A percentile compares a stretch with the other conserved stretches of the same genome.
phyloP scores from a whole-genome alignment of 2,797 vertebrate genomes.

The Bradypus variegatus region DNA sequence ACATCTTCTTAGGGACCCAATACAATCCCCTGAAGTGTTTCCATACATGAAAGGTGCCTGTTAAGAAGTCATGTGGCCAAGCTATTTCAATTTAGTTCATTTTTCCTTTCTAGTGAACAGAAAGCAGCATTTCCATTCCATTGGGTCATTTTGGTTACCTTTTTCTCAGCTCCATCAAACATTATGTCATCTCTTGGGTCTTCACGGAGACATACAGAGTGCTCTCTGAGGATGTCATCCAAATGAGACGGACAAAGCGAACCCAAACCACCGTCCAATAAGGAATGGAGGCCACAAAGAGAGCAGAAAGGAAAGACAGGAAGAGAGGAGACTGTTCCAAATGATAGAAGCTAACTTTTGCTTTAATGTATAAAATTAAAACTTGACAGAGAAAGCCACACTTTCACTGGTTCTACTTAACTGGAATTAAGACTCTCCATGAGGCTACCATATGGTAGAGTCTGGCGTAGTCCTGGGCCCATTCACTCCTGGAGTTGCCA shows the following conservation, averaged over 20 bases:
- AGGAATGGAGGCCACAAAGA: neutral
- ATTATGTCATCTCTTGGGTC: neutral
- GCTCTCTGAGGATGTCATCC: conserved; percentile 8
- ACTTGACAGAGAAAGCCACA: neutral
- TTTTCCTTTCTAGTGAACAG: neutral
- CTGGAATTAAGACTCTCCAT: neutral
- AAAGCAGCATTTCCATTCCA: neutral
- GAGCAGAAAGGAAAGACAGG: neutral
- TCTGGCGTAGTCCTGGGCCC: no score
- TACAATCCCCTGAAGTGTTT: neutral
- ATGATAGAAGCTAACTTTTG: neutral
- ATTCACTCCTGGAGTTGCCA: conserved; percentile 24
- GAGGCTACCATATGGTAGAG: neutral
- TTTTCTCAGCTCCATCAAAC: neutral
- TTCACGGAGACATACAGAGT: neutral
- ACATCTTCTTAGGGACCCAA: neutral
- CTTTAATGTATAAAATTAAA: neutral
- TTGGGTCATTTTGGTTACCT: neutral
- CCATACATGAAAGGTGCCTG: neutral
- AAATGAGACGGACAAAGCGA: conserved; percentile 1
- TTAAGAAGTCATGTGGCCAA: neutral
- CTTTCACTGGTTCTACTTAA: neutral
- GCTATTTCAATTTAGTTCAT: neutral
- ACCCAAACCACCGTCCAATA: neutral
- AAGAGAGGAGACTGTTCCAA: neutral